phyloP scores from a whole-genome alignment of 2,113 vertebrate genomes.

The Lepisosteus osseus region DNA sequence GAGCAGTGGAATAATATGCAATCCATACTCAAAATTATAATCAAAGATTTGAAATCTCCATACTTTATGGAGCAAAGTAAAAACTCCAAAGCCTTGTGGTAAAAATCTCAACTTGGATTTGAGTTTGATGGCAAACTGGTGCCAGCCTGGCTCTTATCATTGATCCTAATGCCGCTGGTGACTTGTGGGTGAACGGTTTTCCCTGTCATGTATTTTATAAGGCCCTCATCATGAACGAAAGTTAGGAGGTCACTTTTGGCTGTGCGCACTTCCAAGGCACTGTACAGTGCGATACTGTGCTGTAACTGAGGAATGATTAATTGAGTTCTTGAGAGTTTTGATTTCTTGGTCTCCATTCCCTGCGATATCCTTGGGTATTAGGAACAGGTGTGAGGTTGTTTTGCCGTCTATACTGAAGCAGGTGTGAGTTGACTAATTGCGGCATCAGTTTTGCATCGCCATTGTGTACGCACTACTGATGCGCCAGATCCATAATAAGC shows the following conservation, averaged over 20 bases:
- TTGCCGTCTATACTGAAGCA: neutral
- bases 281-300: neutral
- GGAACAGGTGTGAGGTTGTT: slow-evolving; percentile 8
- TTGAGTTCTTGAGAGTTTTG: neutral
- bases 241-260: neutral
- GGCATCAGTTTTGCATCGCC: neutral
- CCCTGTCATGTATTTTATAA: slow-evolving; percentile 1
- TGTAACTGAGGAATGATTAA: neutral
- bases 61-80: too few species aligned
- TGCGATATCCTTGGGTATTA: slow-evolving; percentile 6
- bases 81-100: too few species aligned
- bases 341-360: slow-evolving; percentile 6
- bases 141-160: too few species aligned
- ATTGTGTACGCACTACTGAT: neutral
- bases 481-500: too few species aligned
- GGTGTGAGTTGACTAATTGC: slow-evolving; percentile 4
- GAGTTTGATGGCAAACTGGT: too few species aligned
- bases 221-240: neutral
- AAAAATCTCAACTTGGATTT: too few species aligned
- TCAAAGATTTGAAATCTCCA: too few species aligned
- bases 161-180: slow-evolving; percentile 2
- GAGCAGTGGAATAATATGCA: too few species aligned
- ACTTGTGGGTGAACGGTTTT: neutral
- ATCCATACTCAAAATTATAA: too few species aligned
- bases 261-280: neutral